These are phyloP conservation scores for Diadromus collaris DNA, from an alignment of 2,888 invertebrate species.

Conservation along the genomic window DNA sequence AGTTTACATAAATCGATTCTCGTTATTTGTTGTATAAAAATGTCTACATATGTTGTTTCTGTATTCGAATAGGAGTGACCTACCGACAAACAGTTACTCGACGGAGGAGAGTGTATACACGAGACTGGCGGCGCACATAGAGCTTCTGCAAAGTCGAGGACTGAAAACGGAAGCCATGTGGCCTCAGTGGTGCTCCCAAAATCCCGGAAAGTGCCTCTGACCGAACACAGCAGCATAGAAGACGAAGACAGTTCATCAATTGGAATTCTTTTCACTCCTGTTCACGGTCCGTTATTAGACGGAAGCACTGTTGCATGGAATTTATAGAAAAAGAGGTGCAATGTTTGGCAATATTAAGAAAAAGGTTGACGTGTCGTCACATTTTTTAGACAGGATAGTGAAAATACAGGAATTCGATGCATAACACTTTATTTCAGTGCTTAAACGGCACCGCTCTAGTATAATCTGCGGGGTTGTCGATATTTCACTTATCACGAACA, in stretches of 20 bases:
- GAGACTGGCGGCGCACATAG: slow-evolving; percentile 85
- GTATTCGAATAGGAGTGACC: slow-evolving; percentile 80
- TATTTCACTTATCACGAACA: slow-evolving; percentile 13
- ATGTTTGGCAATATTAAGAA: slow-evolving; percentile 45
- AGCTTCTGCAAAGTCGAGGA: slow-evolving; percentile 84
- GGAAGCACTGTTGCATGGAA: not conserved
- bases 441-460: slow-evolving; percentile 22
- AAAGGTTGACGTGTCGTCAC: not conserved
- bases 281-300: slow-evolving; percentile 1
- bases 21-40: not conserved
- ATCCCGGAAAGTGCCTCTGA: slow-evolving; percentile 87
- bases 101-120: slow-evolving; percentile 86
- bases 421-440: slow-evolving; percentile 33
- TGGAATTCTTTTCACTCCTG: slow-evolving; percentile 5
- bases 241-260: slow-evolving; percentile 34
- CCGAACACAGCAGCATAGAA: slow-evolving; percentile 69
- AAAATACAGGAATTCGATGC: slow-evolving; percentile 37
- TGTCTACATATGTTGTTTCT: slow-evolving; percentile 16
- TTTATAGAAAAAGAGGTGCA: slow-evolving; percentile 22
- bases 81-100: slow-evolving; percentile 79
- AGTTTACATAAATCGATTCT: not conserved
- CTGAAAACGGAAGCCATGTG: slow-evolving; percentile 87
- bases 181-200: slow-evolving; percentile 90
- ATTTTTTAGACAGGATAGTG: slow-evolving; percentile 49
- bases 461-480: slow-evolving; percentile 18